phyloP scores from a whole-genome alignment of 2,113 vertebrate genomes.

The Ceyx melanurus region DNA sequence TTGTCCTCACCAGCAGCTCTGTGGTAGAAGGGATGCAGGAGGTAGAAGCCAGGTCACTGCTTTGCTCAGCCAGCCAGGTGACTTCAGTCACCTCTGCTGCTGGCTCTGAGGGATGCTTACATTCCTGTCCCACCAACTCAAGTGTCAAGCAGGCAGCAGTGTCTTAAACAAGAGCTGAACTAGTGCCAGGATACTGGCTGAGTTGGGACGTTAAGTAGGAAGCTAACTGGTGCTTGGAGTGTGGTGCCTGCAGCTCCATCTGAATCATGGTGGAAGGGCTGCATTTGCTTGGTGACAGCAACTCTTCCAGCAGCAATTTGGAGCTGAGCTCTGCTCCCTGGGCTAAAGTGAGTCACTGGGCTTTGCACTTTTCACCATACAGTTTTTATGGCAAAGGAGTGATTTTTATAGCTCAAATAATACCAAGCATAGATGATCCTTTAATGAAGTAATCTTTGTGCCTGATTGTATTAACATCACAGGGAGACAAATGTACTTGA shows the following conservation, averaged over 20 bases:
- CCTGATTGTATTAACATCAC: slow-evolving; percentile 47
- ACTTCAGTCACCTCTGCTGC: not conserved
- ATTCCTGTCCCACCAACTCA: not conserved
- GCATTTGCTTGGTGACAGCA: not conserved
- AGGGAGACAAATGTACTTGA: slow-evolving; percentile 34
- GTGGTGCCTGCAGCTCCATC: not conserved
- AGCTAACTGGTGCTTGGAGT: not conserved
- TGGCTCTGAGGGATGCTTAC: not conserved
- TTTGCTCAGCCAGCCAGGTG: not conserved
- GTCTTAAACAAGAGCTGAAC: not conserved
- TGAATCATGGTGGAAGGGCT: not conserved
- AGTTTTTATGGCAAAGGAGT: not conserved
- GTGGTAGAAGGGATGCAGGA: not conserved
- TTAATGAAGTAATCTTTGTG: slow-evolving; percentile 62
- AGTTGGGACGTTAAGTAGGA: not conserved
- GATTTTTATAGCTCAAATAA: slow-evolving; percentile 2
- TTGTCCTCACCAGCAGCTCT: not conserved
- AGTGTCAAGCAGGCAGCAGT: not conserved
- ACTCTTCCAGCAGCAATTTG: not conserved
- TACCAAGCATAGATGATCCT: slow-evolving; percentile 27
- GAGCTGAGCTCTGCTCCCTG: not conserved
- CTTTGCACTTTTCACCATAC: not conserved
- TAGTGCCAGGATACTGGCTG: not conserved
- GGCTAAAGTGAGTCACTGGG: not conserved
- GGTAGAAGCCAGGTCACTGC: not conserved